Percentiles rank a stretch among this genome's conserved stretches.
phyloP scores from a whole-genome alignment of 1,140 invertebrate genomes.

The Antheraea mylitta region DNA sequence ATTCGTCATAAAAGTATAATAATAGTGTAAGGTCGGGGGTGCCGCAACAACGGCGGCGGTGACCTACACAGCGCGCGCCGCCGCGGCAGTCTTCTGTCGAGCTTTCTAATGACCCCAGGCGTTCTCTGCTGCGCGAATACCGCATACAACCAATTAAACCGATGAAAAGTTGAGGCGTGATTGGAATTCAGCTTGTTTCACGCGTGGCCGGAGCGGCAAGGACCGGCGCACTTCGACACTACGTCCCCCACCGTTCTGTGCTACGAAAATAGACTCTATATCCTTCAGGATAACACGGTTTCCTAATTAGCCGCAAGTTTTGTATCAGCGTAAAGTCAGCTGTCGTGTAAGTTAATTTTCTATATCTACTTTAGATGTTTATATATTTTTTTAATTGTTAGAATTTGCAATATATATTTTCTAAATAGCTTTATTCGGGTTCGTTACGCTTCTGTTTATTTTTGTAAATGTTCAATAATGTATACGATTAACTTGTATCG shows the following conservation, averaged over 20 bases:
- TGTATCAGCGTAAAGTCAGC: conserved; percentile 38
- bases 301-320: conserved; percentile 52
- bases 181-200: conserved; percentile 50
- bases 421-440: no score
- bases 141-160: conserved; percentile 42
- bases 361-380: not conserved
- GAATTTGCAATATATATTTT: no score
- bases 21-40: conserved; percentile 74
- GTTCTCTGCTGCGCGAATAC: conserved; percentile 61
- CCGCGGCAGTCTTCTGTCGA: conserved; percentile 73
- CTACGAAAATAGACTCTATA: conserved; percentile 67
- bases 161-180: conserved; percentile 50
- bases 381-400: not conserved
- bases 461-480: no score
- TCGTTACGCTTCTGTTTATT: no score
- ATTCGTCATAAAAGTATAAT: conserved; percentile 78
- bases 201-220: conserved; percentile 41
- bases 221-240: conserved; percentile 49
- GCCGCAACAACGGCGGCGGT: conserved; percentile 69
- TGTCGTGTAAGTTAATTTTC: conserved; percentile 20
- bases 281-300: conserved; percentile 55
- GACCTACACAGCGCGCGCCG: conserved; percentile 73
- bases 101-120: conserved; percentile 76
- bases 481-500: no score
- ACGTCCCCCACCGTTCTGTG: conserved; percentile 26